Conservation (phyloP, 2,113 vertebrate species). For the Myanophis thanlyinensis region DNA sequence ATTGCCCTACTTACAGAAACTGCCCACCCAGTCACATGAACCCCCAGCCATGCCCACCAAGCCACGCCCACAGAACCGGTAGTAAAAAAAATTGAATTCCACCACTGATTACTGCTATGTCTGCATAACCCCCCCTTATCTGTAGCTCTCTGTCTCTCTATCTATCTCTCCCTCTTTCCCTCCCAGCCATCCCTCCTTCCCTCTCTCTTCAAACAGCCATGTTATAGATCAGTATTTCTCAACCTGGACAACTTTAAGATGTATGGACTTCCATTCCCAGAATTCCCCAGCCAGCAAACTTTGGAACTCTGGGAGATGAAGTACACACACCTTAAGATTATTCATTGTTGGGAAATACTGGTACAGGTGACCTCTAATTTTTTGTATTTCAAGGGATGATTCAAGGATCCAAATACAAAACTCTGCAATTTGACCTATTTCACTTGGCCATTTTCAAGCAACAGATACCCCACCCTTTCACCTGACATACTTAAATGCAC, state of each 20-base stretch:
- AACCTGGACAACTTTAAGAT: neutral
- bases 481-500: neutral
- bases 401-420: neutral
- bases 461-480: neutral
- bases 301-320: neutral
- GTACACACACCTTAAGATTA: neutral
- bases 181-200: neutral
- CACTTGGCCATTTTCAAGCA: neutral
- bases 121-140: neutral
- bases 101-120: too few relatives aligned
- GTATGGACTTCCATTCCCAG: neutral
- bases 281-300: neutral
- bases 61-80: too few relatives aligned
- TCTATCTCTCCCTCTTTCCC: neutral
- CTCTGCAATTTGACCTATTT: neutral
- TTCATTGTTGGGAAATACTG: neutral
- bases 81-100: too few relatives aligned
- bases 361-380: neutral
- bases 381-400: neutral
- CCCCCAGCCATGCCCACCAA: too few relatives aligned
- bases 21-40: too few relatives aligned
- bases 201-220: neutral
- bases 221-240: neutral
- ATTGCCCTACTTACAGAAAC: too few relatives aligned
- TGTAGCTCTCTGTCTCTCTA: too few relatives aligned